Evolutionary conservation across 2,113 vertebrate species (phyloP).

Genomic region (Megalops atlanticus): DNA sequence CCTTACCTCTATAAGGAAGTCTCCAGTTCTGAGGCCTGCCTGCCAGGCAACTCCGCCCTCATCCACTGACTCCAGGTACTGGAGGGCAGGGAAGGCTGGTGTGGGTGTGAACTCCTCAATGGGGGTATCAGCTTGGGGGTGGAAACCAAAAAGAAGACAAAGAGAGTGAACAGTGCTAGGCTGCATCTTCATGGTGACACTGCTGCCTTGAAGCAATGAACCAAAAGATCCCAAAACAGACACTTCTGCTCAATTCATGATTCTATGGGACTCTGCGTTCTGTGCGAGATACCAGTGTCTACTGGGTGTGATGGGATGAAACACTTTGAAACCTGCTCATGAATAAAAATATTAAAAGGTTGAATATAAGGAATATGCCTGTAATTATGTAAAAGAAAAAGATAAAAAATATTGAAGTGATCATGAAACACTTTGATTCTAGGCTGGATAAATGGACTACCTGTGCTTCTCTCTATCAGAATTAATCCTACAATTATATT

Average conservation of each 20-base stretch:
- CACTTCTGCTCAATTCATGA: not conserved
- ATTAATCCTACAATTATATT: no score
- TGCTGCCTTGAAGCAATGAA: not conserved
- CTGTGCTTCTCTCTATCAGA: no score
- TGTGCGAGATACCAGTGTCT: no score
- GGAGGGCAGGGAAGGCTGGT: slow-evolving; percentile 94
- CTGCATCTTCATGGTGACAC: not conserved
- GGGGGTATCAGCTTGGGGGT: slow-evolving; percentile 85
- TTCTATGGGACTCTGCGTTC: no score
- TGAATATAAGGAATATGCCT: no score
- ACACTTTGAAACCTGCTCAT: no score
- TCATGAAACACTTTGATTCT: no score
- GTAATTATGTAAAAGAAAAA: no score
- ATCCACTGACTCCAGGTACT: slow-evolving; percentile 98
- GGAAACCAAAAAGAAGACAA: slow-evolving; percentile 44
- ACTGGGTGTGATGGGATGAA: no score
- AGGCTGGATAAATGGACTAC: not conserved
- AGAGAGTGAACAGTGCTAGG: not conserved
- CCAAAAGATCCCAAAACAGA: no score
- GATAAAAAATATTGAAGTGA: no score
- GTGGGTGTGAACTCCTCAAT: slow-evolving; percentile 98
- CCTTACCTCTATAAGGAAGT: slow-evolving; percentile 96
- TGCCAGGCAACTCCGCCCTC: slow-evolving; percentile 98
- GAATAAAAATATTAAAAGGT: no score
- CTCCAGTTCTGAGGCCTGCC: slow-evolving; percentile 91